Evolutionary conservation across 1,140 invertebrate species (phyloP), one percentile per base, ranked within the genome.

Genomic region (Trichogramma pretiosum): DNA sequence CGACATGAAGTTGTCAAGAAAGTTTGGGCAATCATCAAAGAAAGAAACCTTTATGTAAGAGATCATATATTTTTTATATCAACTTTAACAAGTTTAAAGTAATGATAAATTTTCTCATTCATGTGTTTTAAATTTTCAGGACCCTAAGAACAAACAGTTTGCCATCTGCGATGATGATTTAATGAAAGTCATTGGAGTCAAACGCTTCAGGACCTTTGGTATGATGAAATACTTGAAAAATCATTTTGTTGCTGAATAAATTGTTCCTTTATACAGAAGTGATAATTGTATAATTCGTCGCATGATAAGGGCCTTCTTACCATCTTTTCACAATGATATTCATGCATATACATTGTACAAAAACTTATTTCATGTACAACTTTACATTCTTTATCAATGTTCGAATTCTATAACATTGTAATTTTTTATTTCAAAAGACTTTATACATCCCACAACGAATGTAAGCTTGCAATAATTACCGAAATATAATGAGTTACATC

Each of bases 141-240:
- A 94, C 64, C 90, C 89, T 8, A 92, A 89, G 59, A 94, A 95
- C 68, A 94, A 90, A 68, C 90, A 93, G 65, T 94, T 82, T 62
- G 89, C 90, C 35, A 88, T 94, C 57, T 95, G 91, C 70, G 90
- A 96, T 63, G 89, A 91, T 34, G 86, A 92, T 46, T 71, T 95
- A 13, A 74, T 85, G 65, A 90, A 89, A 71, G 84, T 95, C 35
- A 87, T 95, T 63, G 89, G 88, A 17, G 83, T 86, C 0, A 90
- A 91, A 64, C 82, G 88, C 52, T 92, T 93, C 78, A 81, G 87
- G 59, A 91, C 86, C 30, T 93, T 93, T 56, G 89, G 87, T 56
- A 94, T 94, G 90, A 90, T 95, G 85, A 94, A 94, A 66, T 89
- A 90, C 68, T 75, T 95, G 50, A 92, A 93, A 71, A 81, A 84